phyloP scores from a whole-genome alignment of 2,113 vertebrate species.

The Lepus americanus region DNA sequence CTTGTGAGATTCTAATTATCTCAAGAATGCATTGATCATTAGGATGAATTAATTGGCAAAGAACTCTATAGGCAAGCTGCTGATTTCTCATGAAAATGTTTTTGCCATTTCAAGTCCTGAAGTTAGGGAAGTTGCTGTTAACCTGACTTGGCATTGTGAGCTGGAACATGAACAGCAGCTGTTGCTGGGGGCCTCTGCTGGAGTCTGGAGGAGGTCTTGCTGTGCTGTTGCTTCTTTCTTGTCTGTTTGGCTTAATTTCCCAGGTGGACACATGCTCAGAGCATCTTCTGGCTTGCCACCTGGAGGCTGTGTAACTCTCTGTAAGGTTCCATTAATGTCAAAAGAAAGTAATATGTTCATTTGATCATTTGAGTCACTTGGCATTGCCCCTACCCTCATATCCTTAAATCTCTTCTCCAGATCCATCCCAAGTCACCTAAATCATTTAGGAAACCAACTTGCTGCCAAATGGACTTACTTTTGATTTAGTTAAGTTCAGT shows the following conservation, averaged over 20 bases:
- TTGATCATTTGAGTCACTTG: constrained; percentile 57
- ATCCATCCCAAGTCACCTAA: constrained; percentile 23
- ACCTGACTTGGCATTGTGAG: constrained; percentile 5
- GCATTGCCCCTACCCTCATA: background rate
- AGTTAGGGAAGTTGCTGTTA: background rate
- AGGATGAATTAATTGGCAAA: constrained; percentile 30
- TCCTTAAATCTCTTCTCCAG: constrained; percentile 43
- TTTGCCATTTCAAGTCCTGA: constrained; percentile 60
- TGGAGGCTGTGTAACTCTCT: constrained; percentile 63
- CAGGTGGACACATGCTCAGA: constrained; percentile 58
- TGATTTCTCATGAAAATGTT: constrained; percentile 50
- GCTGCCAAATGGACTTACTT: constrained; percentile 51
- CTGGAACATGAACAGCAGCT: constrained; percentile 33
- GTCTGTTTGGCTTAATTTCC: constrained; percentile 69
- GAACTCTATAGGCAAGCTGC: background rate
- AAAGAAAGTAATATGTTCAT: constrained; percentile 58
- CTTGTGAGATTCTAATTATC: constrained; percentile 51
- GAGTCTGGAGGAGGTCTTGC: constrained; percentile 31
- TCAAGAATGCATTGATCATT: constrained; percentile 50
- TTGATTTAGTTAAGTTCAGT: constrained; percentile 57
- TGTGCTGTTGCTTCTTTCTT: constrained; percentile 49
- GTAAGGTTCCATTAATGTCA: constrained; percentile 65
- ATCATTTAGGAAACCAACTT: constrained; percentile 65
- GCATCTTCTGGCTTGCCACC: constrained; percentile 61
- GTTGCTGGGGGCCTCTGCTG: constrained; percentile 39